These are phyloP conservation scores for Brachypterus glaber DNA, from an alignment of 2,888 invertebrate species.

Conservation along the genomic window DNA sequence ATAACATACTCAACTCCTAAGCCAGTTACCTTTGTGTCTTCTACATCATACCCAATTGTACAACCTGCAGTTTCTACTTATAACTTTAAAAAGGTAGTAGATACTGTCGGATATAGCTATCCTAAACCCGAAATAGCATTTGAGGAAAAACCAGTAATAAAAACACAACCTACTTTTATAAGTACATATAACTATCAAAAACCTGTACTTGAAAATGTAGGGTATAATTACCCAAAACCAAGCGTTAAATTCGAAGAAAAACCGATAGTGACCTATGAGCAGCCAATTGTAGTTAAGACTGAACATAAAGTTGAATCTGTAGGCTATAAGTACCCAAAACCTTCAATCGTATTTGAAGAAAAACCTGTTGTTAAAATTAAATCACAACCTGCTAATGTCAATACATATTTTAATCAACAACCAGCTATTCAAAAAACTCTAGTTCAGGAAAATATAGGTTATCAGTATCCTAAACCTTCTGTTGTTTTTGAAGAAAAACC, in stretches of 20 bases:
- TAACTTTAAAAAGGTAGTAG: not conserved
- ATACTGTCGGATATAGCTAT: conserved; percentile 12
- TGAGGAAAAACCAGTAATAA: conserved; percentile 8
- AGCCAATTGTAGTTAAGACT: not conserved
- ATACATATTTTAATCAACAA: no score
- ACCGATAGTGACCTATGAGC: conserved; percentile 18
- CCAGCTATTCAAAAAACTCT: conserved; percentile 17
- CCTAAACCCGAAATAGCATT: conserved; percentile 9
- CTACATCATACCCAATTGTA: no score
- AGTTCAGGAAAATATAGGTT: conserved; percentile 7
- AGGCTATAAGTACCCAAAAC: conserved; percentile 9
- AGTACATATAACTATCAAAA: not conserved
- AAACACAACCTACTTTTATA: conserved; percentile 7
- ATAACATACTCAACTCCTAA: not conserved
- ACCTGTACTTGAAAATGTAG: conserved; percentile 25
- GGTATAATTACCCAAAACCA: conserved; percentile 34
- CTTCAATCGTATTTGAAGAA: not conserved
- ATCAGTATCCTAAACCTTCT: conserved; percentile 12
- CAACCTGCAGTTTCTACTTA: not conserved
- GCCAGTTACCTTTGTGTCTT: not conserved
- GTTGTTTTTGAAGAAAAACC: conserved; percentile 7
- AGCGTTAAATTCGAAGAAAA: conserved; percentile 35
- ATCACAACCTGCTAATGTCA: no score
- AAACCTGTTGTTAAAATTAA: not conserved
- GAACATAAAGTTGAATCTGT: conserved; percentile 1